phyloP scores from a whole-genome alignment of 2,888 invertebrate species.

The Orthonevra nobilis region DNA sequence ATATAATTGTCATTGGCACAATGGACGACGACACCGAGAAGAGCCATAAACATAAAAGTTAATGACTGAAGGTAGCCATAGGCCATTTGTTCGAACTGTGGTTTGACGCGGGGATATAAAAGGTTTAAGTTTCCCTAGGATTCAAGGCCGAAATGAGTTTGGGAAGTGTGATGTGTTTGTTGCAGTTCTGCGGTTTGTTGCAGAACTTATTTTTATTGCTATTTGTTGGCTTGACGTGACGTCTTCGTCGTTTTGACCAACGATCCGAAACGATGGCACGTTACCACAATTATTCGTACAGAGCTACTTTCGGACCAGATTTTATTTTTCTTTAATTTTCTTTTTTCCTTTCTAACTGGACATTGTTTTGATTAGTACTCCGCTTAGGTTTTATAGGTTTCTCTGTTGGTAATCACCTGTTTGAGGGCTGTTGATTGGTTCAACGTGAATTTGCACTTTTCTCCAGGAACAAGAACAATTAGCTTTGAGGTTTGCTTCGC shows the following conservation, averaged over 20 bases:
- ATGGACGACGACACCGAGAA: constrained; percentile 11
- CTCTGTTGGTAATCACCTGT: constrained; percentile 5
- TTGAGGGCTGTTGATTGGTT: too few species aligned
- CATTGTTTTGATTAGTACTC: neutral
- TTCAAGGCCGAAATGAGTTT: constrained; percentile 17
- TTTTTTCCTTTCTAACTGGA: neutral
- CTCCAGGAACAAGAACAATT: too few species aligned
- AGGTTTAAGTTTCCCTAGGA: constrained; percentile 2
- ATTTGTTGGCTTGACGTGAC: constrained; percentile 35
- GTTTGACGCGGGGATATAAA: neutral
- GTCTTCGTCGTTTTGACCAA: constrained; percentile 59
- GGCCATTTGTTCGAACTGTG: constrained; percentile 27
- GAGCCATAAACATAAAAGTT: constrained; percentile 64
- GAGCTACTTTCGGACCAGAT: constrained; percentile 32
- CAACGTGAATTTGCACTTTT: too few species aligned
- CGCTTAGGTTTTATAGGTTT: neutral
- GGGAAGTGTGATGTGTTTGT: neutral
- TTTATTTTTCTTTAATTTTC: constrained; percentile 47
- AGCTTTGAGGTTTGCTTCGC: too few species aligned
- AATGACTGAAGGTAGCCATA: constrained; percentile 58
- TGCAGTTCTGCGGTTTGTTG: constrained; percentile 40
- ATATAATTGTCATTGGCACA: constrained; percentile 65
- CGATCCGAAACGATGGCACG: constrained; percentile 41
- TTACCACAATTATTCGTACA: constrained; percentile 30
- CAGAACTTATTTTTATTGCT: constrained; percentile 29